These are phyloP conservation scores for Drosophila mercatorum DNA, from an alignment of 2,888 invertebrate species.

Conservation along the genomic window DNA sequence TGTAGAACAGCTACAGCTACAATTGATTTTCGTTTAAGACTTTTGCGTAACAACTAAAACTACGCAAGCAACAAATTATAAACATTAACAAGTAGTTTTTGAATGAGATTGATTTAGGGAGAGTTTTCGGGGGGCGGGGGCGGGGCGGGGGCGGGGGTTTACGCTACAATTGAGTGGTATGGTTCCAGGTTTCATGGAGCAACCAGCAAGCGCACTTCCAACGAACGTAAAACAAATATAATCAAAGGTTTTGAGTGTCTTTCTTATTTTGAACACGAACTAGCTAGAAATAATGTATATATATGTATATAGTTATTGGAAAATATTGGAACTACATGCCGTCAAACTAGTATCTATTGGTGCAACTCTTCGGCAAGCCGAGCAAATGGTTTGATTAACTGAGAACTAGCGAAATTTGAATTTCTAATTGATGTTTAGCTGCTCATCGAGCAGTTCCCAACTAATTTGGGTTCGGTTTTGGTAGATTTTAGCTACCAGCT, in stretches of 20 bases:
- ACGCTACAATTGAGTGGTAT: constrained; percentile 11
- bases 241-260: not conserved
- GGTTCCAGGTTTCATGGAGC: constrained; percentile 12
- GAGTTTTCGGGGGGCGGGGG: not conserved
- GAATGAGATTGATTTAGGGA: not conserved
- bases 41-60: constrained; percentile 77
- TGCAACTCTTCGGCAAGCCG: constrained; percentile 33
- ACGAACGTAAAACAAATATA: constrained; percentile 1
- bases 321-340: constrained; percentile 21
- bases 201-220: constrained; percentile 6
- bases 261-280: constrained; percentile 2
- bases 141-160: too few relatives aligned
- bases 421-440: not conserved
- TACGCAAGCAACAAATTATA: constrained; percentile 82
- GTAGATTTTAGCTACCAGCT: constrained; percentile 35
- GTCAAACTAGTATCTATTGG: constrained; percentile 11
- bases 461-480: constrained; percentile 41
- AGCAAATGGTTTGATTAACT: constrained; percentile 14
- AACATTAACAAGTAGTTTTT: constrained; percentile 50
- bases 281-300: not conserved
- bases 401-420: constrained; percentile 8
- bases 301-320: not conserved
- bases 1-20: constrained; percentile 64
- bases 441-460: constrained; percentile 30
- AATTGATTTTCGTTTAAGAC: constrained; percentile 73